These are phyloP conservation scores for Cantharis rustica DNA, from an alignment of 2,888 invertebrate genomes.

Conservation along the genomic window DNA sequence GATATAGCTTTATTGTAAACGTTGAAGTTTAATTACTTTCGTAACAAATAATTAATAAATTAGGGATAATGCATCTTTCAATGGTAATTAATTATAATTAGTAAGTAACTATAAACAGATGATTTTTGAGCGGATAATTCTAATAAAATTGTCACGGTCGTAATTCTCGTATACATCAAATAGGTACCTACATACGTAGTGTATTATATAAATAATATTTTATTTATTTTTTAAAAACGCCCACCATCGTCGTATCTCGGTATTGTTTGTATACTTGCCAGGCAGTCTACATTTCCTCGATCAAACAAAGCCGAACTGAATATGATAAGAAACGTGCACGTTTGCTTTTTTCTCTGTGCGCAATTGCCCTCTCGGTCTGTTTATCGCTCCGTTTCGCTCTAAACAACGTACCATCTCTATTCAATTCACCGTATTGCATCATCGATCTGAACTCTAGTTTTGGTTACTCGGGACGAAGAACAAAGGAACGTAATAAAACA, in stretches of 20 bases:
- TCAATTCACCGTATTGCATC: conserved; percentile 46
- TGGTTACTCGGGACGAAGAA: conserved; percentile 33
- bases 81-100: too few relatives aligned
- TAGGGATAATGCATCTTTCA: not conserved
- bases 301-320: conserved; percentile 11
- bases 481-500: conserved; percentile 18
- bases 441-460: conserved; percentile 49
- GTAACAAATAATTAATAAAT: not conserved
- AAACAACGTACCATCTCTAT: conserved; percentile 35
- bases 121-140: not conserved
- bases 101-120: too few relatives aligned
- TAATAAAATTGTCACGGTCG: conserved; percentile 21
- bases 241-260: not conserved
- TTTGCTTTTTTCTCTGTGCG: not conserved
- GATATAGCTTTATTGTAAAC: not conserved
- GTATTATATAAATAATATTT: not conserved
- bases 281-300: conserved; percentile 9
- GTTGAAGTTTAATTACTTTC: not conserved
- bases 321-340: not conserved
- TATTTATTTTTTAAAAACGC: not conserved
- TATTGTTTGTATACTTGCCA: conserved; percentile 7
- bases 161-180: not conserved
- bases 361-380: not conserved
- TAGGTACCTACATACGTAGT: not conserved
- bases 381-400: conserved; percentile 19